Percentiles rank a stretch among this genome's conserved stretches.
These are phyloP conservation scores for Drosophila eugracilis DNA, from an alignment of 1,140 invertebrate species.

Conservation along the genomic window DNA sequence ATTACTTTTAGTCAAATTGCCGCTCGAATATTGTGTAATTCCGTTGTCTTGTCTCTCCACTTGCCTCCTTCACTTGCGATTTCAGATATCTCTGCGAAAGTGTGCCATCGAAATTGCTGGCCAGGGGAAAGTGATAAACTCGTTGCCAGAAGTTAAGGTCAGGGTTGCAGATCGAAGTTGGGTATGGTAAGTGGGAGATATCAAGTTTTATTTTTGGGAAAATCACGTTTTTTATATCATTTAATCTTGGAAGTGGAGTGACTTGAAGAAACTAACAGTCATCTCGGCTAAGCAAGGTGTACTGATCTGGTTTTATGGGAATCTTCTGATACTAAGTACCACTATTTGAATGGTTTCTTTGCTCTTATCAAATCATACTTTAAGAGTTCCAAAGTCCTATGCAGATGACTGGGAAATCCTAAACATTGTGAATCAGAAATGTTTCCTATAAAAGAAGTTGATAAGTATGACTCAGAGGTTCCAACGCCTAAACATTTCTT, in stretches of 20 bases:
- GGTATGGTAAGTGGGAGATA: slow-evolving; percentile 1
- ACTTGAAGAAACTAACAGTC: neutral
- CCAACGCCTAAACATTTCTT: too few species aligned
- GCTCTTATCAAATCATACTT: too few species aligned
- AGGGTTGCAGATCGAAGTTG: slow-evolving; percentile 24
- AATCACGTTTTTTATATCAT: neutral
- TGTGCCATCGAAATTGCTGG: slow-evolving; percentile 49
- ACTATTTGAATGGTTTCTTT: too few species aligned
- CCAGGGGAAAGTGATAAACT: slow-evolving; percentile 45
- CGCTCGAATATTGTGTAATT: slow-evolving; percentile 51
- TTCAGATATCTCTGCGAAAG: slow-evolving; percentile 30
- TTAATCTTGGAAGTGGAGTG: neutral
- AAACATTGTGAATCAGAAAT: too few species aligned
- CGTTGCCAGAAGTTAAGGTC: slow-evolving; percentile 42
- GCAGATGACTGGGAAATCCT: too few species aligned
- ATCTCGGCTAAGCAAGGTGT: neutral
- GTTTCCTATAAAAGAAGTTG: too few species aligned
- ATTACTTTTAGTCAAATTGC: slow-evolving; percentile 67
- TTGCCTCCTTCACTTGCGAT: slow-evolving; percentile 14
- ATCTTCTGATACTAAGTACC: too few species aligned
- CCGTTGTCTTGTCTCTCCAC: neutral
- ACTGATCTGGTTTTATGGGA: too few species aligned
- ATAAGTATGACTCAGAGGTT: too few species aligned
- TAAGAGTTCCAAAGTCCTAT: too few species aligned
- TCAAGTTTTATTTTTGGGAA: slow-evolving; percentile 1